Evolutionary conservation across 2,888 invertebrate genomes (phyloP).

Genomic region (Xanthia togata): DNA sequence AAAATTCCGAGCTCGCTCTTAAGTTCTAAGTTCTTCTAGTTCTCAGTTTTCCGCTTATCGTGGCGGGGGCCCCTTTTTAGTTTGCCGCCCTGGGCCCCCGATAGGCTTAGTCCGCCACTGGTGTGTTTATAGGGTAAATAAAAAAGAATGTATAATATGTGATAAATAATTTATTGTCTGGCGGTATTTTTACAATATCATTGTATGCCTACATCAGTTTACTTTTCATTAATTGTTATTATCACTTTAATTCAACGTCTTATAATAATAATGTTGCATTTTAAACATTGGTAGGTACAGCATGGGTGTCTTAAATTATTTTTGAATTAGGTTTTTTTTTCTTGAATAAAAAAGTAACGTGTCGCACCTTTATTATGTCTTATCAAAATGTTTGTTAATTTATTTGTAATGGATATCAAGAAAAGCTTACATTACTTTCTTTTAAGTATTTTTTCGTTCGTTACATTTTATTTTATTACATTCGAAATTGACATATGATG

Average conservation of each 20-base stretch:
- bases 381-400: background rate
- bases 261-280: constrained; percentile 68
- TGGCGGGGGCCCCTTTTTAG: too few species aligned
- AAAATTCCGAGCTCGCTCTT: too few species aligned
- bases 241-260: constrained; percentile 74
- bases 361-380: background rate
- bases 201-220: constrained; percentile 86
- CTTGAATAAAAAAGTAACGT: too few species aligned
- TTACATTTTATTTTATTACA: background rate
- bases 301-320: constrained; percentile 54
- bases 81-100: too few species aligned
- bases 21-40: too few species aligned
- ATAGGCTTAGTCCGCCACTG: too few species aligned
- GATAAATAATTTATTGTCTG: constrained; percentile 91
- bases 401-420: background rate
- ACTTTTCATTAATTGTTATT: constrained; percentile 74
- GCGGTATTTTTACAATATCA: constrained; percentile 90
- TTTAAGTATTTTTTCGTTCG: background rate
- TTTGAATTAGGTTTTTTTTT: background rate
- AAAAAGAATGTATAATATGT: constrained; percentile 79
- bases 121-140: constrained; percentile 40
- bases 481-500: background rate
- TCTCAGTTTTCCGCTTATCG: too few species aligned
- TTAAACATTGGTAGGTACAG: constrained; percentile 63
- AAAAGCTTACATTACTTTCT: background rate